Base-by-base conservation (phyloP, 2,888 invertebrate genomes). In the Abscondita cerata region DNA sequence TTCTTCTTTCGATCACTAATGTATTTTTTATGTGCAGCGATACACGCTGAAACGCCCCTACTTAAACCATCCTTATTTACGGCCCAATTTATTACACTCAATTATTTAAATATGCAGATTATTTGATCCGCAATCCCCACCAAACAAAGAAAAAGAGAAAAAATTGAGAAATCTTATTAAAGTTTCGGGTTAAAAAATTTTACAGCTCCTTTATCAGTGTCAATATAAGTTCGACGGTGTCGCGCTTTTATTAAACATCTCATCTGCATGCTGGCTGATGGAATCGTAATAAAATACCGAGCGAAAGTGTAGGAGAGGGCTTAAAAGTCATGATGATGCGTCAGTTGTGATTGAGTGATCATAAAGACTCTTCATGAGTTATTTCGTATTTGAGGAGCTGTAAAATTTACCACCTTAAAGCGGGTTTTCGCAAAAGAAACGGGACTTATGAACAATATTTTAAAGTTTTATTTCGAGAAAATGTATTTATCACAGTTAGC, bases 241-340 rank as follows among this genome's bases (percentile, higher is more conserved):
- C 58, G 58, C 50, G 63, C 54, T 63, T 74, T 73, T 74, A 75
- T 73, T 75, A 75, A 75, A 73, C 74, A 73, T 72, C 72, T 73
- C 72, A 74, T 73, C 74, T 74, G 70, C 75, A 72, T 72, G 69
- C 71, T 67, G 70, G 68, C 67, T 70, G 71, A 73, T 72, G 74
- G 72, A 74, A 74, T 73, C 68, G 67, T 71, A 74, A 75, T 73
- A 73, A 73, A 69, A 67, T 46, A 52, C 53, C 38, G 57, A 52
- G 19, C 44, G 55, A 61, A n/a, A 19, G 52, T 20, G 52, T 34
- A 20, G 20, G 59, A 52, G 36, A 25, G 54, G 54, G 46, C 55
- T 59, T 36, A 47, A 55, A 63, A 54, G 52, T 63, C 59, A 19
- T 40, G 47, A 63, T 55, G 59, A 59, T 54, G 63, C 63, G 63